A percentile compares a stretch with the other conserved stretches of the same genome.
These are phyloP conservation scores for Xestobium rufovillosum DNA, from an alignment of 2,888 invertebrate species.

Conservation along the genomic window DNA sequence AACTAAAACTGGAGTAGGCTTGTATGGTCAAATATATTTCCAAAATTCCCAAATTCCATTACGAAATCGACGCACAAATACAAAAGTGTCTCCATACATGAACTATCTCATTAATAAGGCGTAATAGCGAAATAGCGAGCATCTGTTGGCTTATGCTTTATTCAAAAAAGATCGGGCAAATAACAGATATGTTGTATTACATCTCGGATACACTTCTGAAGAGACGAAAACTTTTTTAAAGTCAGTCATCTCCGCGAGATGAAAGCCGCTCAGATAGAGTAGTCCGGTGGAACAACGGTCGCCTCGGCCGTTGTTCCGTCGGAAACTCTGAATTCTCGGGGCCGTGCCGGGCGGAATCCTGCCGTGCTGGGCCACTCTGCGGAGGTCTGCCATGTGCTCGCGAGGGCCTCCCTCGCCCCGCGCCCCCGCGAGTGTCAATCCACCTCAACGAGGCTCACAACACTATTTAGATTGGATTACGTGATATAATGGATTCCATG, in stretches of 20 bases:
- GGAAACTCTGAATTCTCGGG: constrained; percentile 26
- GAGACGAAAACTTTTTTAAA: too few species aligned
- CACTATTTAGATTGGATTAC: constrained; percentile 28
- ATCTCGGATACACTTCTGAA: constrained; percentile 38
- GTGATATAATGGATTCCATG: constrained; percentile 25
- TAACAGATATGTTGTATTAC: constrained; percentile 43
- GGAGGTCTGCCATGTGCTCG: constrained; percentile 29
- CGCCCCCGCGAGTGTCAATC: constrained; percentile 27
- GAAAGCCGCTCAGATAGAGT: neutral
- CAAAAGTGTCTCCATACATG: too few species aligned
- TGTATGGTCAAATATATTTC: too few species aligned
- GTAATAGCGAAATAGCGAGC: too few species aligned
- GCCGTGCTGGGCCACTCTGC: constrained; percentile 29
- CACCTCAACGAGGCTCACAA: constrained; percentile 26
- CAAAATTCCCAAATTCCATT: too few species aligned
- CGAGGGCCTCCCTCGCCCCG: constrained; percentile 17
- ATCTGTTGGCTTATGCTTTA: too few species aligned
- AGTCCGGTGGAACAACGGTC: constrained; percentile 38
- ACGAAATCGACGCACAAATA: too few species aligned
- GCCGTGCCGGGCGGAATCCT: constrained; percentile 21
- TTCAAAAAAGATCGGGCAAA: constrained; percentile 37
- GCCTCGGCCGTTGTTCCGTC: constrained; percentile 37
- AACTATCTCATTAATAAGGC: too few species aligned
- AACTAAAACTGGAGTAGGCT: too few species aligned
- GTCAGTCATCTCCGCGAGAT: too few species aligned